phyloP scores from a whole-genome alignment of 2,888 invertebrate genomes.

The Troides helena region DNA sequence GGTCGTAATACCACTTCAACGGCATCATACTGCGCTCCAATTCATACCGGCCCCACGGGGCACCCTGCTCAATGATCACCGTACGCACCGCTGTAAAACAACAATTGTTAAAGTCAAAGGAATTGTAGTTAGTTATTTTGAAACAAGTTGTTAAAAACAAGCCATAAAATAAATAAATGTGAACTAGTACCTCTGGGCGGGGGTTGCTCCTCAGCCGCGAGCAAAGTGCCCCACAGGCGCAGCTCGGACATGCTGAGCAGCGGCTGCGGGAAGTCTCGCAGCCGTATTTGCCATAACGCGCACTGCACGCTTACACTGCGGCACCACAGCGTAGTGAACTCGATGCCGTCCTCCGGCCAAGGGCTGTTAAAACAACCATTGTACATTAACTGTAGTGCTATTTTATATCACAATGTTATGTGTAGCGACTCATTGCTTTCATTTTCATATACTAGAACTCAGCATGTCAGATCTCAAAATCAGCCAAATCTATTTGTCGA shows the following conservation, averaged over 20 bases:
- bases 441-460: too few species aligned
- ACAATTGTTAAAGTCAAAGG: neutral
- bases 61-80: constrained; percentile 89
- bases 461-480: too few species aligned
- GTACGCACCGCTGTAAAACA: constrained; percentile 83
- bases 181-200: constrained; percentile 79
- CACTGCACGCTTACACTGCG: constrained; percentile 91
- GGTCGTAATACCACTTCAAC: constrained; percentile 98
- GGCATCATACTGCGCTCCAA: constrained; percentile 96
- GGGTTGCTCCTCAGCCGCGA: constrained; percentile 93
- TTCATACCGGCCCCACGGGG: constrained; percentile 90
- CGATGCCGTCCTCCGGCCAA: constrained; percentile 93
- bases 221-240: constrained; percentile 92
- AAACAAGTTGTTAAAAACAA: too few species aligned
- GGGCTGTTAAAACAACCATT: constrained; percentile 77
- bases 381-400: too few species aligned
- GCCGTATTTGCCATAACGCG: constrained; percentile 91
- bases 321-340: constrained; percentile 96
- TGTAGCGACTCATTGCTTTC: too few species aligned
- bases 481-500: too few species aligned
- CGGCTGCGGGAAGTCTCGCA: constrained; percentile 97
- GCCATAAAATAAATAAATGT: neutral
- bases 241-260: constrained; percentile 91
- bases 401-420: too few species aligned
- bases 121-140: too few species aligned